Base-by-base conservation (phyloP, 2,888 invertebrate species). In the Embidobia sp. region DNA sequence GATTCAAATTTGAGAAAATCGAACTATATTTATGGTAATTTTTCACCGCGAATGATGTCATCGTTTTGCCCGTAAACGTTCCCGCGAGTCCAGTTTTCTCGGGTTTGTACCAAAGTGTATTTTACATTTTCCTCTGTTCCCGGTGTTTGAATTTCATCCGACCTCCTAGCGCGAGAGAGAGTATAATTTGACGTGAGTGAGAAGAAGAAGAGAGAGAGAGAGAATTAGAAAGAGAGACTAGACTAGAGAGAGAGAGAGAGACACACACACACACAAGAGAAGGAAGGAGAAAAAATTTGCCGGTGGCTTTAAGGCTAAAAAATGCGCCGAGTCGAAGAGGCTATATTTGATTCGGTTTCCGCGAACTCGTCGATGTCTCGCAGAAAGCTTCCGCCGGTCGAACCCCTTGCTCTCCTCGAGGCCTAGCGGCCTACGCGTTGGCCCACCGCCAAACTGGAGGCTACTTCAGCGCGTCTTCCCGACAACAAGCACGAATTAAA, bases 341-440 rank as follows among this genome's bases (percentile, higher is more conserved):
- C 74, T 78, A 76, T 76, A 80, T 77, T 78, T 77, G 78, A 70
- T 77, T 69, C 67, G 27, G 63, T 57, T 76, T 73, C 73, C 76
- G 69, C 69, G 70, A 78, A 79, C 67, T 74, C 63, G 46, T 64
- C 66, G 51, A 70, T 77, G 76, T 74, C 77, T 72, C 66, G 70
- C 70, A 66, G 70, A 66, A 66, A 53, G 72, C 77, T 72, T 77
- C 66, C 72, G 76, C 70, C 59, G 66, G 55, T 51, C 11, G 26
- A 46, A 19, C 31, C 69, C 64, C 57, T 13, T 8, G 29, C 35
- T 44, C 63, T 22, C n/a, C 16, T n/a, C 37, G 10, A 18, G 29
- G 8, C 22, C 31, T 44, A 49, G 22, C 63, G 27, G 76, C 66
- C 76, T 77, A 72, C 70, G 70, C 70, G 59, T 66, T 77, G 76